Evolutionary conservation across 2,888 invertebrate genomes (phyloP), one percentile per base, ranked within the genome.

Genomic region (Belgica antarctica): DNA sequence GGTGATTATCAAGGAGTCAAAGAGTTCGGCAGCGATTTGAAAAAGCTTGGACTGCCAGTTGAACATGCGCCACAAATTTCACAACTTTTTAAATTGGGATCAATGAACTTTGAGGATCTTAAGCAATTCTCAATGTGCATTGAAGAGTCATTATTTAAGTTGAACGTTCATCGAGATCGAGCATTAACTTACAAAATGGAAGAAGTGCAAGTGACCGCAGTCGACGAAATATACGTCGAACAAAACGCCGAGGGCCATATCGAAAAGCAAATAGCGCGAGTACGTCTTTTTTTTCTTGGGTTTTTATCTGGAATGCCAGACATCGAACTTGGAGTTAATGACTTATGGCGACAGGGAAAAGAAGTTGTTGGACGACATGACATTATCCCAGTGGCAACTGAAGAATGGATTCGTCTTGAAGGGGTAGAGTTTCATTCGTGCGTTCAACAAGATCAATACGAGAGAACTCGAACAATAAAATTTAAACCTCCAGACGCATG

Each of bases 341-440:
- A 99, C 81, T 87, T 95, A 85, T 87, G 94, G 80, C 85, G 97
- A n/a, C 94, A 96, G 81, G 98, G 98, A n/a, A 91, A 90, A 81
- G 99, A 99, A 84, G 96, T 99, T 68, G 99, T 99, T 1, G 96
- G 99, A 0, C 85, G 99, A 2, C 96, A 97, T 81, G 99, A 99
- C 81, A 99, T 99, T 79, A 96, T 99, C 78, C 98, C 99, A 22
- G 94, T 95, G 17, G 92, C 92, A 72, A 99, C 99, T 0, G 99
- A 99, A 81, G 96, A 99, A 81, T 99, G 99, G 99, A 99, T 99
- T 77, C 87, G 95, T 46, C 85, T 98, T 70, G 97, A 99, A 82
- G 86, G 89, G 62, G 87, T 93, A 0, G 96, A 97, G 80, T 96
- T 99, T 80, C 97, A 98, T 81, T 88, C 89, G 70, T 92, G 93